Base-by-base conservation (phyloP, 2,797 vertebrate genomes). In the Tragelaphus oryx region DNA sequence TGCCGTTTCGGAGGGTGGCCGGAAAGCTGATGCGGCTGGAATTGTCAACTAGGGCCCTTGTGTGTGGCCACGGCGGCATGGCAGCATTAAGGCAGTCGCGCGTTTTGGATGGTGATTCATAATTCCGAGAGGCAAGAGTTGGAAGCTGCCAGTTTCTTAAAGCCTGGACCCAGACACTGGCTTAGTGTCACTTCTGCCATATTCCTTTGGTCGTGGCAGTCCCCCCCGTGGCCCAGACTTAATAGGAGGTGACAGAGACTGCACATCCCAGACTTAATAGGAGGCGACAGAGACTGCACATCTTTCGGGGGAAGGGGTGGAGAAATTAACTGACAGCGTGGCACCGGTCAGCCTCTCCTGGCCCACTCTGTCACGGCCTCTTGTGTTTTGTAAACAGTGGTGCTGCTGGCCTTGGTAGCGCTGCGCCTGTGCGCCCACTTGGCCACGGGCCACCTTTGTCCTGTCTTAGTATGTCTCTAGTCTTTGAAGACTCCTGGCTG, bases 401-500 rank as follows among this genome's bases (percentile, higher is more conserved):
- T 5, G 18, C 5, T 20, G n/a, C 62, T 33, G 17, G 18, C n/a
- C 62, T 68, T 3, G 62, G 62, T 10, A 0, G 62, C n/a, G 0
- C n/a, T 3, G 62, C 17, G 4, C n/a, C 62, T 37, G 62, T 0
- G 4, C 0, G 2, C 62, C n/a, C n/a, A 2, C n/a, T 37, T 37
- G n/a, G 62, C 62, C 62, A 1, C 1, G 0, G 62, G 33, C 62
- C n/a, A 0, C 62, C 14, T 68, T 11, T 11, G 62, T 68, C n/a
- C 62, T 22, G 62, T 3, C 18, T 3, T 37, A 6, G 62, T 68
- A 1, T 11, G 9, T 68, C 33, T 2, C n/a, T 37, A 11, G 62
- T 37, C 62, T 68, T 37, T 37, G 62, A 68, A 6, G 33, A 11
- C 62, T 68, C 62, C 33, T 22, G 62, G n/a, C 33, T 37, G 62